These are phyloP conservation scores for Tragelaphus imberbis DNA, from an alignment of 2,113 vertebrate genomes.

Conservation along the genomic window DNA sequence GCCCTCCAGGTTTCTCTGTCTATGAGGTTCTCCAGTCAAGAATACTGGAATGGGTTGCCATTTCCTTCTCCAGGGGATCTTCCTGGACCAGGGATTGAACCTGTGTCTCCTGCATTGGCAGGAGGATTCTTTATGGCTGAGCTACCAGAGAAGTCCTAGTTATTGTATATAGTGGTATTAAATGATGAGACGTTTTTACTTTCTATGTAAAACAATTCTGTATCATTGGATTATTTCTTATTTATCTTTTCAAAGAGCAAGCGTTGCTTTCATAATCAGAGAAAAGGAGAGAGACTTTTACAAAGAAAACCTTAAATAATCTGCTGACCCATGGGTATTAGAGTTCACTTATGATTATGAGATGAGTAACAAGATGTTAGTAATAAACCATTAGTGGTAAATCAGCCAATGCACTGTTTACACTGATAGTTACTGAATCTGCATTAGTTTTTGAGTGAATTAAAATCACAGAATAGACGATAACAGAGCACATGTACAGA, in stretches of 20 bases:
- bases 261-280: not conserved
- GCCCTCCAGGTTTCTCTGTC: not conserved
- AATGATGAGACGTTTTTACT: not conserved
- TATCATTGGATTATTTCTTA: not conserved
- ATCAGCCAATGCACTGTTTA: not conserved
- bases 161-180: not conserved
- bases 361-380: not conserved
- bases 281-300: not conserved
- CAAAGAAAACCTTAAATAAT: not conserved
- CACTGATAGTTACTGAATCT: not conserved
- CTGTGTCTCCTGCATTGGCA: not conserved
- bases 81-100: not conserved
- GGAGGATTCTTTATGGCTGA: not conserved
- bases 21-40: not conserved
- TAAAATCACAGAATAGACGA: not conserved
- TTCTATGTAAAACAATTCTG: not conserved
- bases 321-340: not conserved
- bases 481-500: accelerated
- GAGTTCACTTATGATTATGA: not conserved
- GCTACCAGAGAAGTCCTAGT: not conserved
- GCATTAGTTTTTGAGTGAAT: not conserved
- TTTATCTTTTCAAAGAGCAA: not conserved
- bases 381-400: not conserved
- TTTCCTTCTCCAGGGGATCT: not conserved
- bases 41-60: not conserved